Evolutionary conservation across 2,888 invertebrate species (phyloP), one percentile per base, ranked within the genome.

Genomic region (Volucella zonaria): DNA sequence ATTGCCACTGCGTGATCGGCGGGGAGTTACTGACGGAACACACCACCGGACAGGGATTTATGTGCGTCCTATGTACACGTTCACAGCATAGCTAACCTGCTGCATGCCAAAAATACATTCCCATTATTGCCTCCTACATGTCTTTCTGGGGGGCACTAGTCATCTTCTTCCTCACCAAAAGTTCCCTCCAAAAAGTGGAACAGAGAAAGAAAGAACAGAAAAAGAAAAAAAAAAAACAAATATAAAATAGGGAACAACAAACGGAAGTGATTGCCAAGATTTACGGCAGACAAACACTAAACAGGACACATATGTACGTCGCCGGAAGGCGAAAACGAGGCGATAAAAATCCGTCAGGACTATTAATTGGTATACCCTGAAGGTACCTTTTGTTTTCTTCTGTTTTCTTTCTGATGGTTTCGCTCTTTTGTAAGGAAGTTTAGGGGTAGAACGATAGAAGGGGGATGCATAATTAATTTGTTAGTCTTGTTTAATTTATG

Each of bases 191-290:
- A 23, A 56, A 31, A 8, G 3, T 51, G 15, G 40, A n/a, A 40
- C 2, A 23, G 12, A 3, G 31, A 14, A 40, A 12, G 43, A 51
- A 38, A 43, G 56, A 1, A 38, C 31, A 62, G 31, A 52, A 40
- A 51, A 52, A 45, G 14, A 58, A 12, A 56, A 64, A 23, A 51
- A 42, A 51, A 49, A 31, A 31, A n/a, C 12, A 49, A 56, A 70
- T 68, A 78, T 47, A 51, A 66, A 67, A 67, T 59, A 79, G 47
- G 31, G 45, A 79, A 74, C 80, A 80, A 74, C 80, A 73, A 80
- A 76, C 85, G 80, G 85, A 85, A 85, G 76, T 80, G 80, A 80
- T 85, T 85, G 76, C 73, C 62, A 85, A 80, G 85, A 85, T 85
- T 85, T 85, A 85, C 76, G 85, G 45, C 73, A 66, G 71, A 76